phyloP scores from a whole-genome alignment of 2,888 invertebrate species.

The Heliothis peltigera region DNA sequence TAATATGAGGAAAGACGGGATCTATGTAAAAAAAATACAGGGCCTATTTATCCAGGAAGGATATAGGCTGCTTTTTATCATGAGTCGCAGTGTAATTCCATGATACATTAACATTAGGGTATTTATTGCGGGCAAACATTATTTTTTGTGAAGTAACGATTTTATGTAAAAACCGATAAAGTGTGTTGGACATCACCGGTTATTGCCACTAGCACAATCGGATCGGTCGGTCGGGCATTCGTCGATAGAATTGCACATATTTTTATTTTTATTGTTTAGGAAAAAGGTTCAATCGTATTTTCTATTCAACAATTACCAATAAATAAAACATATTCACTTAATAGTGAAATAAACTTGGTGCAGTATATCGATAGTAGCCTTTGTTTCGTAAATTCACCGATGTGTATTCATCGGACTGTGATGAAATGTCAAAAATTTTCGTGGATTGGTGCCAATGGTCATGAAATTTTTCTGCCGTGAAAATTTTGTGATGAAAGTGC shows the following conservation, averaged over 20 bases:
- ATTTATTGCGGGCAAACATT: background rate
- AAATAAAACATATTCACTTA: constrained; percentile 23
- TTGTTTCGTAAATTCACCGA: constrained; percentile 47
- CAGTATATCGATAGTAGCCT: constrained; percentile 16
- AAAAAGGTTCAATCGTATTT: constrained; percentile 46
- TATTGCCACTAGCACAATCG: constrained; percentile 9
- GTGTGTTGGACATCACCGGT: background rate
- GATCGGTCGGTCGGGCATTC: constrained; percentile 49
- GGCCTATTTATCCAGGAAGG: too few relatives aligned
- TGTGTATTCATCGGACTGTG: constrained; percentile 70
- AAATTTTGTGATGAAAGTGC: constrained; percentile 75
- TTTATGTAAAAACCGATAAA: background rate
- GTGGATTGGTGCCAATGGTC: constrained; percentile 84
- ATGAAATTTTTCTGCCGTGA: constrained; percentile 76
- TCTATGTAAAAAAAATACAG: too few relatives aligned
- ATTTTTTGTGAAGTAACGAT: background rate
- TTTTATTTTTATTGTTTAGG: constrained; percentile 67
- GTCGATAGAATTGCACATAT: constrained; percentile 59
- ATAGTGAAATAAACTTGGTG: constrained; percentile 35
- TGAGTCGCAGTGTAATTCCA: too few relatives aligned
- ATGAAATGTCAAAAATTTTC: constrained; percentile 87
- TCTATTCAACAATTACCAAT: constrained; percentile 25
- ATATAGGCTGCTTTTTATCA: too few relatives aligned
- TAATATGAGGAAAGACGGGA: too few relatives aligned
- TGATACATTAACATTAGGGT: too few relatives aligned